Evolutionary conservation across 2,113 vertebrate genomes (phyloP).

Genomic region (Phalacrocorax aristotelis): DNA sequence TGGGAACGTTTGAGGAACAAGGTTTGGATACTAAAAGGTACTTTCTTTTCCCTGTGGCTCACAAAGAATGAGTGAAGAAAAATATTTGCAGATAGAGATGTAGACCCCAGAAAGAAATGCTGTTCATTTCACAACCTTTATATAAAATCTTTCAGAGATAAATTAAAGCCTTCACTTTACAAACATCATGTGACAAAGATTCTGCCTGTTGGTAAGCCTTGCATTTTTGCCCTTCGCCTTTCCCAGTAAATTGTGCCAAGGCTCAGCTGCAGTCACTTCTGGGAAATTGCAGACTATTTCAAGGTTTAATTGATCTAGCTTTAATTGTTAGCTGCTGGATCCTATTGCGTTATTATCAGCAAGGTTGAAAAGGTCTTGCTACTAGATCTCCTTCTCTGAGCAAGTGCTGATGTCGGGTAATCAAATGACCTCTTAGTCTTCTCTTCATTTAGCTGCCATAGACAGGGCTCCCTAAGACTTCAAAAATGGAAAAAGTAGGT

Average conservation of each 20-base stretch:
- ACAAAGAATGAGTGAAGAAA: not conserved
- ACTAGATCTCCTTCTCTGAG: not conserved
- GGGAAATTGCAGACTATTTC: slow-evolving; percentile 23
- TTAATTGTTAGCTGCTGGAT: slow-evolving; percentile 40
- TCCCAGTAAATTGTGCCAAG: not conserved
- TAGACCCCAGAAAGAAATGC: not conserved
- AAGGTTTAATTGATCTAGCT: slow-evolving; percentile 44
- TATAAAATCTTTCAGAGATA: not conserved
- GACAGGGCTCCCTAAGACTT: not conserved
- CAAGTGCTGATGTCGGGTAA: slow-evolving; percentile 23
- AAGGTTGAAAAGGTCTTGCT: slow-evolving; percentile 23
- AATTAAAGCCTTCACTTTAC: not conserved
- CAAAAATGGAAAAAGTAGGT: not conserved
- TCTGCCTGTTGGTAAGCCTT: not conserved
- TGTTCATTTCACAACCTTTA: not conserved
- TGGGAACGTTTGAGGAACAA: not conserved
- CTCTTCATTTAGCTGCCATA: not conserved
- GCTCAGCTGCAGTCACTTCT: slow-evolving; percentile 10
- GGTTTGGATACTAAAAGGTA: not conserved
- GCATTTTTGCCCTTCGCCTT: not conserved
- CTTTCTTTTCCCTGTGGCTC: not conserved
- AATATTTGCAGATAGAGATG: not conserved
- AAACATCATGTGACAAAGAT: not conserved
- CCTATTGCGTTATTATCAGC: slow-evolving; percentile 46
- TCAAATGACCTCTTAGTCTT: slow-evolving; percentile 6